A percentile compares a stretch with the other conserved stretches of the same genome.
phyloP scores from a whole-genome alignment of 2,888 invertebrate genomes.

The Arctia plantaginis region DNA sequence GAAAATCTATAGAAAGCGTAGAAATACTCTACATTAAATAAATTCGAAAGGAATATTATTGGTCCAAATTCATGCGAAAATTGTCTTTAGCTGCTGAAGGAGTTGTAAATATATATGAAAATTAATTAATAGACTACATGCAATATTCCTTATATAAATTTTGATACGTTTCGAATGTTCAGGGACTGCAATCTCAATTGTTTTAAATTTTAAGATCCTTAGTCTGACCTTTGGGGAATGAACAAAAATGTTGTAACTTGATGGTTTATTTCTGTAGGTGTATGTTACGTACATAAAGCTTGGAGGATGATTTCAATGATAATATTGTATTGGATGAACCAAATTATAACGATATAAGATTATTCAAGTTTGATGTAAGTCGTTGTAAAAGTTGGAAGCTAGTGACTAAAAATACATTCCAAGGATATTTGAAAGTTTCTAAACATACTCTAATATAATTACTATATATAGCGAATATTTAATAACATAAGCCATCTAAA shows the following conservation, averaged over 20 bases:
- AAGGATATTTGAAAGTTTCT: slow-evolving; percentile 13
- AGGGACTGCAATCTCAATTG: background rate
- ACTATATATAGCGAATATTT: slow-evolving; percentile 33
- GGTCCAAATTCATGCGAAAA: slow-evolving; percentile 74
- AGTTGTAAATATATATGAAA: slow-evolving; percentile 30
- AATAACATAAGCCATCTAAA: slow-evolving; percentile 54
- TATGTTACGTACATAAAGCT: background rate
- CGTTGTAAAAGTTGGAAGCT: slow-evolving; percentile 18
- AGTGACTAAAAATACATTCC: slow-evolving; percentile 16
- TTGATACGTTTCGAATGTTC: slow-evolving; percentile 20
- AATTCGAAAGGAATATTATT: slow-evolving; percentile 75
- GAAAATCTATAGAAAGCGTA: slow-evolving; percentile 61
- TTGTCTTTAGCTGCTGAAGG: slow-evolving; percentile 32
- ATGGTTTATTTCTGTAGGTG: background rate
- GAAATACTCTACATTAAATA: slow-evolving; percentile 67
- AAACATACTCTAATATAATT: slow-evolving; percentile 25
- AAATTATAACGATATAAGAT: slow-evolving; percentile 47
- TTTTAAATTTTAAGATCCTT: background rate
- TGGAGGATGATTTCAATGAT: background rate
- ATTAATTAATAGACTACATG: slow-evolving; percentile 31
- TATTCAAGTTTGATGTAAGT: slow-evolving; percentile 12
- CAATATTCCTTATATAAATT: slow-evolving; percentile 36
- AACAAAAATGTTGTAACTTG: background rate
- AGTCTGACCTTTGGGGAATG: background rate
- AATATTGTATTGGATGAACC: background rate